phyloP scores from a whole-genome alignment of 2,113 vertebrate species.

The Datnioides undecimradiatus region DNA sequence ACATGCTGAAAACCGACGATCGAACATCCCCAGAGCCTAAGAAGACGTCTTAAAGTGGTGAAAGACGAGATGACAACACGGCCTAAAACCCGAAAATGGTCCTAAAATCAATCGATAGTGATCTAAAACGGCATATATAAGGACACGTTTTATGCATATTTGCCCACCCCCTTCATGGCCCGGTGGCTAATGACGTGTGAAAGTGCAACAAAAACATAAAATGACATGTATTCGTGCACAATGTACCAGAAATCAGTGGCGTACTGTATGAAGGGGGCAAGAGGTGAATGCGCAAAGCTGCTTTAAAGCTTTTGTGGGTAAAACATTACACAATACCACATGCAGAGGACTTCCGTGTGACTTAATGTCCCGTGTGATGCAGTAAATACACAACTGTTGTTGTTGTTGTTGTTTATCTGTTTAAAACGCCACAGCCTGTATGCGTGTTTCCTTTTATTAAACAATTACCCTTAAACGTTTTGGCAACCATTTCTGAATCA shows the following conservation, averaged over 20 bases:
- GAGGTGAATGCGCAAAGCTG: neutral
- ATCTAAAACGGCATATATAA: neutral
- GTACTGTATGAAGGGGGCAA: neutral
- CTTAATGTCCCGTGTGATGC: neutral
- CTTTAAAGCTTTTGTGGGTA: neutral
- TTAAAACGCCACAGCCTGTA: neutral
- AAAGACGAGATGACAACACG: neutral
- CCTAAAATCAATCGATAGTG: neutral
- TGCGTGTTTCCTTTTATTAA: neutral
- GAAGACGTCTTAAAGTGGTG: neutral
- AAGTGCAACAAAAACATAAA: neutral
- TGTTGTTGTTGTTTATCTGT: too few species aligned
- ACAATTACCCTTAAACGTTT: neutral
- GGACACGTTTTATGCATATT: neutral
- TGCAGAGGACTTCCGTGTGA: neutral
- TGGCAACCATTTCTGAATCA: conserved; percentile 13
- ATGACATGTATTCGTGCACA: neutral
- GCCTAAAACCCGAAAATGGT: neutral
- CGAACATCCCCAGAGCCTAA: neutral
- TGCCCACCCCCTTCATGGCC: neutral
- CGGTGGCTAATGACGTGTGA: neutral
- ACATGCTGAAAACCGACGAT: neutral
- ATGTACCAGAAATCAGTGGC: neutral
- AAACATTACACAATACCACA: conserved; percentile 7
- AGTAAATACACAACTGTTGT: neutral